A percentile compares a stretch with the other conserved stretches of the same genome.
These are phyloP conservation scores for Aculops lycopersici DNA, from an alignment of 1,140 invertebrate genomes.

Conservation along the genomic window DNA sequence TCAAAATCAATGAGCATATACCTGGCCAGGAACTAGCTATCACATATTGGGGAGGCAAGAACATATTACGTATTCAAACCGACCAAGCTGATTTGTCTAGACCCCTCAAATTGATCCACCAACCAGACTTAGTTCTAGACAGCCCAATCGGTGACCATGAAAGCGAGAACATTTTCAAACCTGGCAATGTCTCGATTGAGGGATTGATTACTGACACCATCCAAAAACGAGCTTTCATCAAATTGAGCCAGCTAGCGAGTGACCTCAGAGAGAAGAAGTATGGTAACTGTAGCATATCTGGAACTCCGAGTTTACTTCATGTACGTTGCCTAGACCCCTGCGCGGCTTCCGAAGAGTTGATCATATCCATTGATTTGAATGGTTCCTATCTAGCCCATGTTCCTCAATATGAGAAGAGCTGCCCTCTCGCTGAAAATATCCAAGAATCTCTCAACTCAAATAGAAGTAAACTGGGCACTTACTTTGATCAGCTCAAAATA, in stretches of 20 bases:
- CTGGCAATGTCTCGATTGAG: constrained; percentile 69
- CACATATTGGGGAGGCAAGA: constrained; percentile 58
- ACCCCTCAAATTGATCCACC: constrained; percentile 49
- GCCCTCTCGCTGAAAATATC: constrained; percentile 36
- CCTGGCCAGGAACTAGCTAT: constrained; percentile 55
- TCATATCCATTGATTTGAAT: constrained; percentile 73
- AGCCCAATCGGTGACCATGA: constrained; percentile 24
- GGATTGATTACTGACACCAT: constrained; percentile 83
- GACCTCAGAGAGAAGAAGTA: constrained; percentile 27
- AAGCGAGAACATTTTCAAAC: constrained; percentile 20
- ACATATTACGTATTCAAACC: constrained; percentile 50
- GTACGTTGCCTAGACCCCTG: constrained; percentile 59
- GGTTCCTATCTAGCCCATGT: constrained; percentile 58
- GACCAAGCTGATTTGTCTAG: constrained; percentile 43
- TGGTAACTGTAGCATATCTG: constrained; percentile 33
- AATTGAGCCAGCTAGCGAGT: constrained; percentile 46
- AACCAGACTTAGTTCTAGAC: constrained; percentile 51
- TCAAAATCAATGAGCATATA: constrained; percentile 66
- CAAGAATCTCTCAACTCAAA: constrained; percentile 44
- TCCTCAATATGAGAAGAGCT: constrained; percentile 41
- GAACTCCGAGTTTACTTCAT: constrained; percentile 59
- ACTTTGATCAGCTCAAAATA: constrained; percentile 21
- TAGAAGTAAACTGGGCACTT: constrained; percentile 22
- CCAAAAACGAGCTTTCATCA: constrained; percentile 50
- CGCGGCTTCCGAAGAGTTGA: constrained; percentile 49